Percentiles rank a stretch among this genome's conserved stretches.
These are phyloP conservation scores for Adrianichthys oophorus DNA, from an alignment of 2,797 vertebrate species.

Conservation along the genomic window DNA sequence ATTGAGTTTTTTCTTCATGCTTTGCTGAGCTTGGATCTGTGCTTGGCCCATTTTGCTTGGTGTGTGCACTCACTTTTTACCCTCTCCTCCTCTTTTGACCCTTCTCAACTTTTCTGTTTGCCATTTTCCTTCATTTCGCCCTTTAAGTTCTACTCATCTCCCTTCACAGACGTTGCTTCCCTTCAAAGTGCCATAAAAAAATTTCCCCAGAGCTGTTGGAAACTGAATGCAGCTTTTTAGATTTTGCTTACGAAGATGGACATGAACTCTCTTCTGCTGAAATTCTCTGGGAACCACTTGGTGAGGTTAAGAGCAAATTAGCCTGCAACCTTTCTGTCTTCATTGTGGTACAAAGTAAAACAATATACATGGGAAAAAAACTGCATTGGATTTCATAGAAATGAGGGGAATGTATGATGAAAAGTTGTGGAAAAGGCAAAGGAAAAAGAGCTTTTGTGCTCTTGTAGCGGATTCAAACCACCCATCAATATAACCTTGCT, in stretches of 20 bases:
- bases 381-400: too few relatives aligned
- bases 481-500: too few relatives aligned
- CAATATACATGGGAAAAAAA: too few relatives aligned
- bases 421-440: too few relatives aligned
- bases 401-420: neutral
- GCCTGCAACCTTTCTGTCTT: neutral
- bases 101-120: neutral
- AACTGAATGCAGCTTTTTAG: slow-evolving; percentile 6
- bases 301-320: slow-evolving; percentile 14
- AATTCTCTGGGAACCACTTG: slow-evolving; percentile 1
- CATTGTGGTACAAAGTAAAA: neutral
- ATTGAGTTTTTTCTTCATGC: slow-evolving; percentile 32
- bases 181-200: neutral
- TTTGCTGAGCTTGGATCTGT: slow-evolving; percentile 20
- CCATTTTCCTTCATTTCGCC: neutral
- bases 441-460: too few relatives aligned
- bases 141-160: too few relatives aligned
- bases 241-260: slow-evolving; percentile 2
- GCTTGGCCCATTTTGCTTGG: slow-evolving; percentile 25
- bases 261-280: slow-evolving; percentile 2
- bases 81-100: neutral
- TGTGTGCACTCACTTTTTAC: slow-evolving; percentile 6
- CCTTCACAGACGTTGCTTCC: neutral
- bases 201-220: neutral
- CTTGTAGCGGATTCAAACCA: too few relatives aligned